Evolutionary conservation across 2,888 invertebrate species (phyloP).

Genomic region (Lasius platythorax): DNA sequence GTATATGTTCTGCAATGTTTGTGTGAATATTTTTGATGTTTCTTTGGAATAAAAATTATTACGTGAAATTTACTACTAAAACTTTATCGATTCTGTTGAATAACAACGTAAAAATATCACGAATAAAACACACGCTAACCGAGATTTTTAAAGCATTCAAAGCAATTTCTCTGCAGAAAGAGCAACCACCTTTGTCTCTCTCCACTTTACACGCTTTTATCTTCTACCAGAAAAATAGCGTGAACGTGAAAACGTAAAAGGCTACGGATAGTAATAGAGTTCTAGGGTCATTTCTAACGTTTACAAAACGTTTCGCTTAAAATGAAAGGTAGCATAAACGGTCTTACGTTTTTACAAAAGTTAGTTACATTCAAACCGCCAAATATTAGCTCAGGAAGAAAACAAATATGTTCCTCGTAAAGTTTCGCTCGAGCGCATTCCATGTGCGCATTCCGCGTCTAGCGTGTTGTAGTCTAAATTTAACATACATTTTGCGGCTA

Average conservation of each 20-base stretch:
- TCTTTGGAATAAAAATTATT: background rate
- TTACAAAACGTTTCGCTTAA: slow-evolving; percentile 50
- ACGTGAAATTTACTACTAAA: background rate
- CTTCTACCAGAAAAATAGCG: slow-evolving; percentile 64
- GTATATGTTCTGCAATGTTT: background rate
- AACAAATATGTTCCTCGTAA: slow-evolving; percentile 30
- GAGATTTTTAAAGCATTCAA: slow-evolving; percentile 45
- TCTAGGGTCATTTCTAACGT: slow-evolving; percentile 51
- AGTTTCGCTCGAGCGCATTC: slow-evolving; percentile 12
- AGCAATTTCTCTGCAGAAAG: slow-evolving; percentile 31
- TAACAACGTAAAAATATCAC: slow-evolving; percentile 26
- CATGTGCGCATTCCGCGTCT: slow-evolving; percentile 16
- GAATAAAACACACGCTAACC: slow-evolving; percentile 5
- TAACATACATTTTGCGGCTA: slow-evolving; percentile 36
- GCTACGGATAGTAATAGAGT: slow-evolving; percentile 42
- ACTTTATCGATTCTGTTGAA: background rate
- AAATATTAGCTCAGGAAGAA: slow-evolving; percentile 46
- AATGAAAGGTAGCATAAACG: slow-evolving; percentile 46
- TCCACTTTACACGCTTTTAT: slow-evolving; percentile 61
- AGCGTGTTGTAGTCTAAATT: slow-evolving; percentile 19
- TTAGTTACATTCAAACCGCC: slow-evolving; percentile 45
- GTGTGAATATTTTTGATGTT: background rate
- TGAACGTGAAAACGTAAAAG: slow-evolving; percentile 59
- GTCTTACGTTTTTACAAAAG: slow-evolving; percentile 46
- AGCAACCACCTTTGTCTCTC: slow-evolving; percentile 43